Percentiles rank a stretch among this genome's conserved stretches.
phyloP scores from a whole-genome alignment of 2,888 invertebrate species.

The Cryptus armator region DNA sequence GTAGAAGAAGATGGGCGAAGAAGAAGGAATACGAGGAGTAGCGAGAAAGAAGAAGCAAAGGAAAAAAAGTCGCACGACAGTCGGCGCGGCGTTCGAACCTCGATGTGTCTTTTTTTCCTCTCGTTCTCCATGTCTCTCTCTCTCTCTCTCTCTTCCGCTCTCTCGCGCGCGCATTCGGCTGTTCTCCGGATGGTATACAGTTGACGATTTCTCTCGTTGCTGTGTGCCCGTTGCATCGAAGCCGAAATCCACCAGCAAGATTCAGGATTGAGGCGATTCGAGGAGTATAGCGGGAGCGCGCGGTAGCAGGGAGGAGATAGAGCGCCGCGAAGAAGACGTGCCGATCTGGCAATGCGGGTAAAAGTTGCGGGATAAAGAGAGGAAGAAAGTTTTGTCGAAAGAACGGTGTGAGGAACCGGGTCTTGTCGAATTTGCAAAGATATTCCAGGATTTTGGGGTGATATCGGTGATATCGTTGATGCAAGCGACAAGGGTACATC shows the following conservation, averaged over 20 bases:
- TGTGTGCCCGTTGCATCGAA: slow-evolving; percentile 15
- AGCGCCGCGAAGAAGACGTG: slow-evolving; percentile 60
- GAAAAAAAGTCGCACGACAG: slow-evolving; percentile 78
- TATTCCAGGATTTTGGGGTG: slow-evolving; percentile 11
- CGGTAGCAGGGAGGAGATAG: slow-evolving; percentile 17
- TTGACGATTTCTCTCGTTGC: slow-evolving; percentile 61
- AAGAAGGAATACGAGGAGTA: slow-evolving; percentile 43
- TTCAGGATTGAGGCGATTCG: slow-evolving; percentile 52
- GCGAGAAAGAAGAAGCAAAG: slow-evolving; percentile 66
- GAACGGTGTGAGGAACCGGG: slow-evolving; percentile 18
- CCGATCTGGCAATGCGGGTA: slow-evolving; percentile 20
- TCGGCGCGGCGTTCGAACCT: slow-evolving; percentile 73
- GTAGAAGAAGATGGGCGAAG: slow-evolving; percentile 58
- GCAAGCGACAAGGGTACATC: slow-evolving; percentile 30
- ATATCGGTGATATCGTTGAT: slow-evolving; percentile 60
- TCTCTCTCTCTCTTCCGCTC: neutral
- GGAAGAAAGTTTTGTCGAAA: slow-evolving; percentile 56
- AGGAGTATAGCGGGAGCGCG: neutral
- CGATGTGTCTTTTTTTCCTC: slow-evolving; percentile 52
- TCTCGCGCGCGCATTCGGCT: slow-evolving; percentile 30
- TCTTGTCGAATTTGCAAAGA: slow-evolving; percentile 43
- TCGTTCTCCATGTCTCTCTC: slow-evolving; percentile 26
- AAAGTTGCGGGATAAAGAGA: slow-evolving; percentile 53
- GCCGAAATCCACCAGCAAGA: slow-evolving; percentile 46
- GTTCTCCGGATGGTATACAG: neutral